Percentiles rank a stretch among this genome's conserved stretches.
Conservation (phyloP, 2,888 invertebrate species). For the Dexiosoma caninum region DNA sequence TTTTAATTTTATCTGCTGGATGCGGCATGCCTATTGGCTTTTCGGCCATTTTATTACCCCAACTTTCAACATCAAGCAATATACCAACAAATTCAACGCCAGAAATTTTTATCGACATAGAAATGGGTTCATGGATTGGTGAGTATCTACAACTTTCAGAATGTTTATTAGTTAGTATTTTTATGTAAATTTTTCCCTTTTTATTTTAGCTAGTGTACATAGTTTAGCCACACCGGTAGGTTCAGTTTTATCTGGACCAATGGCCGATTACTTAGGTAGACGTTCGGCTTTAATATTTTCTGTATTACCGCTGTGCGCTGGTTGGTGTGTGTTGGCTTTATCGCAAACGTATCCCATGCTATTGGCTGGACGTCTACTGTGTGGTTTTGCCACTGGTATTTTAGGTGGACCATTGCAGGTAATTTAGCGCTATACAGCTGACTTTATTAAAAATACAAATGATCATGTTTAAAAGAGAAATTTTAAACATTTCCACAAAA, state of each 20-base stretch:
- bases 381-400: conserved; percentile 86
- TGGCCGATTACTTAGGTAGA: conserved; percentile 85
- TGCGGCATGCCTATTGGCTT: conserved; percentile 88
- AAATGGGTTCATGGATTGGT: conserved; percentile 87
- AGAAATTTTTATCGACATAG: conserved; percentile 81
- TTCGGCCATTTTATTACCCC: conserved; percentile 87
- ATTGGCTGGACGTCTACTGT: conserved; percentile 83
- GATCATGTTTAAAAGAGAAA: no score
- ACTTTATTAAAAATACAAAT: no score
- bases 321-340: conserved; percentile 84
- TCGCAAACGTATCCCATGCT: conserved; percentile 80
- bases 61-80: conserved; percentile 79
- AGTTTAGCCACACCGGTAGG: conserved; percentile 88
- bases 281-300: conserved; percentile 82
- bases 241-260: conserved; percentile 84
- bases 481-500: no score
- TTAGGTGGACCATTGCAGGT: conserved; percentile 88
- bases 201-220: conserved; percentile 83
- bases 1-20: conserved; percentile 84
- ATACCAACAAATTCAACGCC: conserved; percentile 74
- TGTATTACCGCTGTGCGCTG: conserved; percentile 82
- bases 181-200: no score
- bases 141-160: no score
- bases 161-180: no score
- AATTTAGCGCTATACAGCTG: no score